phyloP scores from a whole-genome alignment of 2,797 vertebrate species.

The Acrossocheilus fasciatus region DNA sequence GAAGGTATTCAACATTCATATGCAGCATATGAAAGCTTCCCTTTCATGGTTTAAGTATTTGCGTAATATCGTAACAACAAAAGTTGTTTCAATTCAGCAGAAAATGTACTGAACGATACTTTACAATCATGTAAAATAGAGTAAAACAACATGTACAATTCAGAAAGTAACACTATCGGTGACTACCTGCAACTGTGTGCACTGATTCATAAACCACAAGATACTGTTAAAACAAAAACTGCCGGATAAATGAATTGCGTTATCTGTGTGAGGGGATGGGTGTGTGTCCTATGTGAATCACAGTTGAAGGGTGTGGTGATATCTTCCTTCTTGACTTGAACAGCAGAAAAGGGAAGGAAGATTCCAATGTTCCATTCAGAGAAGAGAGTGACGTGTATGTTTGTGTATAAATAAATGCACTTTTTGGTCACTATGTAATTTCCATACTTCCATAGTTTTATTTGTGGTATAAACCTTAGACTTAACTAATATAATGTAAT shows the following conservation, averaged over 20 bases:
- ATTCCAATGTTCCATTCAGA: neutral
- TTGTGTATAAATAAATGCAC: neutral
- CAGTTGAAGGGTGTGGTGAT: constrained; percentile 41
- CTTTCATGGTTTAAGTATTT: neutral
- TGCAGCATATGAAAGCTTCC: neutral
- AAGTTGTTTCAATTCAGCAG: neutral
- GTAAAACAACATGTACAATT: neutral
- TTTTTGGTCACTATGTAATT: neutral
- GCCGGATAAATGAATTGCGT: neutral
- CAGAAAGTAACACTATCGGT: neutral
- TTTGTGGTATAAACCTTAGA: neutral
- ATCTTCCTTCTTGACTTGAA: constrained; percentile 17
- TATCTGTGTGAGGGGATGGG: neutral
- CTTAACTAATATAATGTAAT: neutral
- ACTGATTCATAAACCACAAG: neutral
- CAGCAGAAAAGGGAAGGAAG: neutral
- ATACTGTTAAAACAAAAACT: neutral
- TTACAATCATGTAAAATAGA: neutral
- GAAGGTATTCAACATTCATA: neutral
- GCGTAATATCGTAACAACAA: neutral
- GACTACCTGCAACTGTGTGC: neutral
- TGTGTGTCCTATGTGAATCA: constrained; percentile 27
- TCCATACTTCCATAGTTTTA: neutral
- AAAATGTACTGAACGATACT: neutral
- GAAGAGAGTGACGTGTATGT: neutral